Evolutionary conservation across 2,888 invertebrate genomes (phyloP), one percentile per base, ranked within the genome.

Genomic region (Archips crataeganus): DNA sequence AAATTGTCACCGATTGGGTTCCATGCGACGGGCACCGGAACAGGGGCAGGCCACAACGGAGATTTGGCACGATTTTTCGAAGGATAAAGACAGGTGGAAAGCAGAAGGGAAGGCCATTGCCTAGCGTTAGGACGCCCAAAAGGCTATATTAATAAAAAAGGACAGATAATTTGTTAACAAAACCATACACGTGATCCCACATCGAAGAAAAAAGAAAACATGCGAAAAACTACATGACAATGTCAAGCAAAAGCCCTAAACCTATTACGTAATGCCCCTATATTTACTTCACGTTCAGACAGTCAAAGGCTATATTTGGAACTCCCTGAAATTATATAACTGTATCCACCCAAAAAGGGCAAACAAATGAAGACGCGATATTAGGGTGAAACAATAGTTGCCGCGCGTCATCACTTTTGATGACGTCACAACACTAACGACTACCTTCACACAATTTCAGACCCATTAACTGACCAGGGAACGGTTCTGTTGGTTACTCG

Each of bases 401-500:
- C 36, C 57, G 36, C 62, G 49, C 61, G 67, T 54, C 67, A 63
- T 57, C 47, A 32, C 47, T 36, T 36, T 23, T 45, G 13, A 23
- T 68, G 72, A 72, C 72, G 67, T 57, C 62, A 59, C 10, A 4
- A 36, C 4, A 13, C 32, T 57, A 57, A 57, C 36, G 23, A 23
- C 67, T 47, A 65, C 42, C 23, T 49, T 59, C 15, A 63, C 32
- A 36, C 47, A 59, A 39, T 71, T 57, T 57, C 3, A 13, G 45
- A 57, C 47, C 51, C 54, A 68, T 57, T 57, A 62, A 62, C 34
- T 67, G 51, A 45, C 23, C 34, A 9, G 45, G 57, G 57, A 66
- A 51, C 71, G 32, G 32, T 60, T 70, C 63, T 15, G 36, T 67
- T 63, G 10, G 47, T 70, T 70, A 15, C 57, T 13, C 62, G 59